Evolutionary conservation across 2,797 vertebrate genomes (phyloP).

Genomic region (Hoplostethus atlanticus): DNA sequence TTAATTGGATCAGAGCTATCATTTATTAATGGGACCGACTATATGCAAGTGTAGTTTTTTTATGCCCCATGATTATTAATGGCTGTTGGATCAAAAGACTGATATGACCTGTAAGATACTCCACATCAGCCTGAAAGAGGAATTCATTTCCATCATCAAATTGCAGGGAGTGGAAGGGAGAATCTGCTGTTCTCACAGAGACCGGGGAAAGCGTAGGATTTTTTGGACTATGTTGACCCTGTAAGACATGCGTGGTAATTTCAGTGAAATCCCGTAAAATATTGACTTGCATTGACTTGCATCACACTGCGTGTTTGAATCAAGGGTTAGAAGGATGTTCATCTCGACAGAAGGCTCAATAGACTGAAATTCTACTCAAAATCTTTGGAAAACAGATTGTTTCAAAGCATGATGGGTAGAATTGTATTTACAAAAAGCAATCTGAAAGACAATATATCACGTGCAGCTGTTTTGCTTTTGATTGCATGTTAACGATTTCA

Average conservation of each 20-base stretch:
- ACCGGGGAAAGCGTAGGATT: conserved; percentile 44
- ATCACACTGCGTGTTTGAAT: conserved; percentile 72
- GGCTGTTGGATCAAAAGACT: conserved; percentile 78
- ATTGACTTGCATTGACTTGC: conserved; percentile 82
- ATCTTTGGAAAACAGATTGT: conserved; percentile 49
- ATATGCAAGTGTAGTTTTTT: conserved; percentile 75
- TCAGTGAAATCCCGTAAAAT: conserved; percentile 75
- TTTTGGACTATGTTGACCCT: conserved; percentile 66
- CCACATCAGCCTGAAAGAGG: conserved; percentile 68
- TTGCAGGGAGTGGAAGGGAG: conserved; percentile 43
- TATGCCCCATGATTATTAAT: conserved; percentile 82
- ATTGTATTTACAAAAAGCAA: conserved; percentile 10
- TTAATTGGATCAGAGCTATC: conserved; percentile 85
- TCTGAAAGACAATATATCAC: not conserved
- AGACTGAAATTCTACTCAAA: conserved; percentile 28
- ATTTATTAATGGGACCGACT: conserved; percentile 84
- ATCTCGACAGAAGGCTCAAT: conserved; percentile 63
- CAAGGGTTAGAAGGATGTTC: conserved; percentile 54
- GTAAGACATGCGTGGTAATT: conserved; percentile 76
- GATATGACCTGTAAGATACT: conserved; percentile 76
- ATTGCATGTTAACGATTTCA: conserved; percentile 12
- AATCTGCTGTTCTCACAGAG: conserved; percentile 44
- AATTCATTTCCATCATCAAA: conserved; percentile 74
- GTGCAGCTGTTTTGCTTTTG: conserved; percentile 8
- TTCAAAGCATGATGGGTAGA: conserved; percentile 44